These are phyloP conservation scores for Istiophorus platypterus DNA, from an alignment of 2,113 vertebrate genomes.

Conservation along the genomic window DNA sequence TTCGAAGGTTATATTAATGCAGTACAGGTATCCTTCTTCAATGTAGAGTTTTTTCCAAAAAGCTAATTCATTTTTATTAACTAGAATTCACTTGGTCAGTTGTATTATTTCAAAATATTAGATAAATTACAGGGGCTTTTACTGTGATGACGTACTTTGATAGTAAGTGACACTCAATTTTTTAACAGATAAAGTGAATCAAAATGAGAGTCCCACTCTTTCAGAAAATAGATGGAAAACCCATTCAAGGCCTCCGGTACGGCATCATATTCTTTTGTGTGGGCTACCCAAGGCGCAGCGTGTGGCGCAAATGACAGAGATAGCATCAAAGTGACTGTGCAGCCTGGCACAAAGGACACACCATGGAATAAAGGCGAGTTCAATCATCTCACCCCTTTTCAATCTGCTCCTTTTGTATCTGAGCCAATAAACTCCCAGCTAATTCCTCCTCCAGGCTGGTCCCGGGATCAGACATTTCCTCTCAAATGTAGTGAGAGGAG, in stretches of 20 bases:
- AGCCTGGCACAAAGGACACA: conserved; percentile 74
- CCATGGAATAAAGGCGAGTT: conserved; percentile 76
- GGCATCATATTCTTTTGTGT: conserved; percentile 80
- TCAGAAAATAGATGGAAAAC: conserved; percentile 63
- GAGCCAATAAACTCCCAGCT: conserved; percentile 69
- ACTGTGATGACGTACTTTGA: conserved; percentile 55
- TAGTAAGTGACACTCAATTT: conserved; percentile 53
- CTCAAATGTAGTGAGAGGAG: conserved; percentile 64
- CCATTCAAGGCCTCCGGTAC: conserved; percentile 66
- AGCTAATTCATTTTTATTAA: conserved; percentile 24
- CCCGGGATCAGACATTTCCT: conserved; percentile 51
- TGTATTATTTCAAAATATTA: conserved; percentile 50
- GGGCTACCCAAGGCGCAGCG: conserved; percentile 47
- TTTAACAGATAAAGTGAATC: conserved; percentile 34
- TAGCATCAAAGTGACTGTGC: conserved; percentile 78
- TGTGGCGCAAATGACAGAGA: conserved; percentile 70
- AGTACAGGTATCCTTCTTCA: neutral
- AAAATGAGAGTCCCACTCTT: conserved; percentile 56
- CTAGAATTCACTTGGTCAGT: conserved; percentile 40
- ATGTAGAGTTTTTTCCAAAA: neutral
- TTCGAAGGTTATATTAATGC: conserved; percentile 38
- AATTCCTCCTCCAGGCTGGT: conserved; percentile 69
- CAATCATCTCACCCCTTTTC: conserved; percentile 77
- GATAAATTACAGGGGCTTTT: conserved; percentile 38
- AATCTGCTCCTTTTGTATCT: conserved; percentile 74